Conservation (phyloP, 2,797 vertebrate species). For the Muraenolepis orangiensis region DNA sequence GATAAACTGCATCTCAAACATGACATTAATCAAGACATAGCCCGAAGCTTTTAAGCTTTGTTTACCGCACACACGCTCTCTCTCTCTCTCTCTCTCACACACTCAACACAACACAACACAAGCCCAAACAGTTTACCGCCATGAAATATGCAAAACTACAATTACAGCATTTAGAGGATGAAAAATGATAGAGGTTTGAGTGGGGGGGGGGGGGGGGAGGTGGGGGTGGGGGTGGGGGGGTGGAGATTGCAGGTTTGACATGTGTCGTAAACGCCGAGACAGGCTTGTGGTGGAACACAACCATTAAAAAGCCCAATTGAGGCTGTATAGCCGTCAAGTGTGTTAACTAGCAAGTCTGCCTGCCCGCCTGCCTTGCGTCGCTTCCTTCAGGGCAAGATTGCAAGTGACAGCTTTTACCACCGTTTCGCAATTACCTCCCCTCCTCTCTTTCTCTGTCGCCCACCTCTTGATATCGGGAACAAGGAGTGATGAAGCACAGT, state of each 20-base stretch:
- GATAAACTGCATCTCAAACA: slow-evolving; percentile 35
- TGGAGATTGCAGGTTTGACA: slow-evolving; percentile 21
- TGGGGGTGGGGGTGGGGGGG: too few relatives aligned
- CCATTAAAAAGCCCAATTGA: slow-evolving; percentile 21
- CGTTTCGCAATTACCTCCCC: slow-evolving; percentile 25
- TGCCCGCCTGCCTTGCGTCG: slow-evolving; percentile 6
- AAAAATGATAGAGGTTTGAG: slow-evolving; percentile 12
- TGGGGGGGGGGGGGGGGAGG: too few relatives aligned
- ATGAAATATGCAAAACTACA: slow-evolving; percentile 2
- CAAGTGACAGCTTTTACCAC: slow-evolving; percentile 42
- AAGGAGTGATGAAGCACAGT: slow-evolving; percentile 52
- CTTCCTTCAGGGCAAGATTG: slow-evolving; percentile 24
- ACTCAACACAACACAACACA: neutral
- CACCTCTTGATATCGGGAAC: slow-evolving; percentile 39
- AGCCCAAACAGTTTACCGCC: slow-evolving; percentile 3
- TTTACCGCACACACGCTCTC: slow-evolving; percentile 25
- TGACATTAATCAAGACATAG: slow-evolving; percentile 34
- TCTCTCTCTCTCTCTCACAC: neutral
- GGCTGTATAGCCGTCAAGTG: slow-evolving; percentile 22
- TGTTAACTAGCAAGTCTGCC: slow-evolving; percentile 35
- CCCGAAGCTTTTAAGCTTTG: slow-evolving; percentile 26
- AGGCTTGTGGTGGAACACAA: slow-evolving; percentile 9
- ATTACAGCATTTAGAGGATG: slow-evolving; percentile 12
- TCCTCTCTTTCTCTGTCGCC: slow-evolving; percentile 22
- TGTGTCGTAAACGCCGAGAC: slow-evolving; percentile 24